A percentile compares a stretch with the other conserved stretches of the same genome.
Conservation (phyloP, 2,113 vertebrate species). For the Bos javanicus region DNA sequence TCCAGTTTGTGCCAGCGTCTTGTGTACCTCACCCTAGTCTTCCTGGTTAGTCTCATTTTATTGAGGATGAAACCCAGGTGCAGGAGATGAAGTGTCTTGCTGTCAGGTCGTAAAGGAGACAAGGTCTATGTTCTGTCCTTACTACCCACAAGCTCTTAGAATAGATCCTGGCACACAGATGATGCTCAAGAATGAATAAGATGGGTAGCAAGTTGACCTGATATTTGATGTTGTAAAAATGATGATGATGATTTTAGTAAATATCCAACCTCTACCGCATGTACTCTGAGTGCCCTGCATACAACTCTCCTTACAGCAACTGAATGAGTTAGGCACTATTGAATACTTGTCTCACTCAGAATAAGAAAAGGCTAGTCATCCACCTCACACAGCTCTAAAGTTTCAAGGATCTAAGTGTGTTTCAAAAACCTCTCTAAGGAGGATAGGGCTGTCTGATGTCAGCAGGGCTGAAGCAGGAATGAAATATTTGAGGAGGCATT, state of each 20-base stretch:
- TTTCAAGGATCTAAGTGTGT: background rate
- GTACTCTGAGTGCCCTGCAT: background rate
- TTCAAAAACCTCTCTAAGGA: background rate
- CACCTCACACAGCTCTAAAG: background rate
- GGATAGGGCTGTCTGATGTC: background rate
- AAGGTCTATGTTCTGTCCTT: background rate
- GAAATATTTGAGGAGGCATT: background rate
- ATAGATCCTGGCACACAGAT: background rate
- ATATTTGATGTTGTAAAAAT: background rate
- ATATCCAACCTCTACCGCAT: background rate
- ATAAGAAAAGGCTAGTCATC: background rate
- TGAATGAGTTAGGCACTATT: background rate
- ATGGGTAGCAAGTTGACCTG: background rate
- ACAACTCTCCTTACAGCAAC: background rate
- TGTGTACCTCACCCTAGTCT: background rate
- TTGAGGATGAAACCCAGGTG: background rate
- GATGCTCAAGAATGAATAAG: background rate
- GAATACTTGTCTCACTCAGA: background rate
- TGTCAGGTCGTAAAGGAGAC: background rate
- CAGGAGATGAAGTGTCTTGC: background rate
- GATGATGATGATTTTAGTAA: background rate
- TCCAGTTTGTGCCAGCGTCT: background rate
- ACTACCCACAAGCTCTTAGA: background rate
- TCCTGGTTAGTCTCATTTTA: background rate
- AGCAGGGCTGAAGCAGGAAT: background rate